phyloP scores from a whole-genome alignment of 2,888 invertebrate species.

The Ichneumoninae sp. region DNA sequence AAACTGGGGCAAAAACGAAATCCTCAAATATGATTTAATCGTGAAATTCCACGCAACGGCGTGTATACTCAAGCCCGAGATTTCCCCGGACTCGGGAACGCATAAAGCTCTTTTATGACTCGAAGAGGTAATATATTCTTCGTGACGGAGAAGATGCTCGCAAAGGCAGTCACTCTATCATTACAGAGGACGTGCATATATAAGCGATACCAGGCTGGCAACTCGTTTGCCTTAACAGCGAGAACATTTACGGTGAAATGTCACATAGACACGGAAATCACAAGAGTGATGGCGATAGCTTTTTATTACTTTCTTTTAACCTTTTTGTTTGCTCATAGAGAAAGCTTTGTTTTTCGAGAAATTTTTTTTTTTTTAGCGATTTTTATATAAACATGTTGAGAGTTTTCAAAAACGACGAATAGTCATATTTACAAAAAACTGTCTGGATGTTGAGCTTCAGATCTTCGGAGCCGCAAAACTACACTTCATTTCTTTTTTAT shows the following conservation, averaged over 20 bases:
- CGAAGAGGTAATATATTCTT: neutral
- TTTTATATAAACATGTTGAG: too few species aligned
- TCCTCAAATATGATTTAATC: slow-evolving; percentile 42
- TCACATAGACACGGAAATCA: neutral
- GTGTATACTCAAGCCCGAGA: neutral
- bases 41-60: neutral
- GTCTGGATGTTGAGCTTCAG: too few species aligned
- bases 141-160: neutral
- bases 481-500: too few species aligned
- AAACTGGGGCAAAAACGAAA: slow-evolving; percentile 31
- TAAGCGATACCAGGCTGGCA: neutral
- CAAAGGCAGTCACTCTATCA: neutral
- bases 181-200: neutral
- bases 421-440: too few species aligned
- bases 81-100: neutral
- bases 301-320: neutral
- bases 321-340: too few species aligned
- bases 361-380: neutral
- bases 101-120: slow-evolving; percentile 7
- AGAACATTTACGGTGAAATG: neutral
- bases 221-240: neutral
- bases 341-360: neutral
- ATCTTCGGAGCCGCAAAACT: neutral
- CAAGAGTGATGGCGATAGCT: neutral
- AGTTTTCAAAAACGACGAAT: too few species aligned